Evolutionary conservation across 2,797 vertebrate genomes (phyloP).

Genomic region (Poeciliopsis gracilis): DNA sequence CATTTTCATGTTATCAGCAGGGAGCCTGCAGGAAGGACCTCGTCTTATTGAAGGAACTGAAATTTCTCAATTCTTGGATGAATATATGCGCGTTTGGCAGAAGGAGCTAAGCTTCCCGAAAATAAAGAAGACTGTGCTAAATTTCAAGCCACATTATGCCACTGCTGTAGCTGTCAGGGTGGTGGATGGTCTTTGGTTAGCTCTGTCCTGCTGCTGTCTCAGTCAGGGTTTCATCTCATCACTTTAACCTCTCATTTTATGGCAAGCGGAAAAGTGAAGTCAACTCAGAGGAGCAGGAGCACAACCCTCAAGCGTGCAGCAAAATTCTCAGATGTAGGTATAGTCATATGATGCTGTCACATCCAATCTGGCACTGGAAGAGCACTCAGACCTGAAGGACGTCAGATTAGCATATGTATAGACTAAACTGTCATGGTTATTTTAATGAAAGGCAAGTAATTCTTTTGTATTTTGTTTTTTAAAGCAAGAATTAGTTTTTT

Average conservation of each 20-base stretch:
- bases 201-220: constrained; percentile 43
- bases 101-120: constrained; percentile 42
- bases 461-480: background rate
- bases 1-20: background rate
- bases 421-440: background rate
- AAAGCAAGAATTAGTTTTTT: constrained; percentile 7
- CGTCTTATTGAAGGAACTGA: constrained; percentile 5
- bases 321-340: constrained; percentile 28
- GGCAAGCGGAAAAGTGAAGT: constrained; percentile 33
- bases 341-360: constrained; percentile 34
- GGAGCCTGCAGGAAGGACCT: background rate
- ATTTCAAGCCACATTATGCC: constrained; percentile 69
- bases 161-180: constrained; percentile 47
- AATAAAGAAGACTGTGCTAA: constrained; percentile 54
- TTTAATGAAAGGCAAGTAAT: constrained; percentile 18
- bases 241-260: constrained; percentile 65
- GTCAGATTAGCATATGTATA: constrained; percentile 13
- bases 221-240: constrained; percentile 53
- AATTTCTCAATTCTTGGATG: constrained; percentile 22
- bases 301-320: constrained; percentile 20
- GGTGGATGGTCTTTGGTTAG: constrained; percentile 41
- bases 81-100: constrained; percentile 43
- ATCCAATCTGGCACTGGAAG: constrained; percentile 20
- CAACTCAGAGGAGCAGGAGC: constrained; percentile 25
- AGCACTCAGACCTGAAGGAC: constrained; percentile 22